phyloP scores from a whole-genome alignment of 2,797 vertebrate species.

The Cyclopterus lumpus region DNA sequence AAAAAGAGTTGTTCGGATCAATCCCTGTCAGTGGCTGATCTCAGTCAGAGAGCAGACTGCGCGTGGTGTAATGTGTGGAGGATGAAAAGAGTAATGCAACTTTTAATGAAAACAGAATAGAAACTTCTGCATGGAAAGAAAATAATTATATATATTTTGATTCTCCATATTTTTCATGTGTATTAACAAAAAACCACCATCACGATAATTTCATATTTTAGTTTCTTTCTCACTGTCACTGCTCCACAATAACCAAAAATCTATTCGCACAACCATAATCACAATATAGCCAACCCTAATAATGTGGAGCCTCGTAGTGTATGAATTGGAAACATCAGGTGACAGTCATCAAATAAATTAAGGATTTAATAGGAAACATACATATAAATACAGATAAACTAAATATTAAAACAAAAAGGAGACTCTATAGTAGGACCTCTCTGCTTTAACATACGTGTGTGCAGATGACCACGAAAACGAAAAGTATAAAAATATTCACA shows the following conservation, averaged over 20 bases:
- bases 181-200: neutral
- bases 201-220: neutral
- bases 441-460: no score
- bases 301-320: no score
- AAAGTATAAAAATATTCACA: no score
- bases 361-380: no score
- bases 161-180: neutral
- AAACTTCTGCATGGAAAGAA: neutral
- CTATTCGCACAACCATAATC: neutral
- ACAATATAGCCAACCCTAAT: neutral
- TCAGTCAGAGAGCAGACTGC: neutral
- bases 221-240: neutral
- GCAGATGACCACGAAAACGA: no score
- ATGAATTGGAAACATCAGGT: no score
- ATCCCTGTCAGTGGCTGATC: constrained; percentile 6
- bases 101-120: neutral
- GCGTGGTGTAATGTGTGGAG: neutral
- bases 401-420: no score
- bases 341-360: no score
- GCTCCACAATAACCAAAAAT: neutral
- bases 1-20: constrained; percentile 24
- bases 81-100: neutral
- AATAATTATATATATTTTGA: neutral
- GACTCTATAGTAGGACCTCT: no score
- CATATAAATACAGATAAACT: no score